Conservation (phyloP, 2,797 vertebrate genomes). For the Phoxinus dragarum region DNA sequence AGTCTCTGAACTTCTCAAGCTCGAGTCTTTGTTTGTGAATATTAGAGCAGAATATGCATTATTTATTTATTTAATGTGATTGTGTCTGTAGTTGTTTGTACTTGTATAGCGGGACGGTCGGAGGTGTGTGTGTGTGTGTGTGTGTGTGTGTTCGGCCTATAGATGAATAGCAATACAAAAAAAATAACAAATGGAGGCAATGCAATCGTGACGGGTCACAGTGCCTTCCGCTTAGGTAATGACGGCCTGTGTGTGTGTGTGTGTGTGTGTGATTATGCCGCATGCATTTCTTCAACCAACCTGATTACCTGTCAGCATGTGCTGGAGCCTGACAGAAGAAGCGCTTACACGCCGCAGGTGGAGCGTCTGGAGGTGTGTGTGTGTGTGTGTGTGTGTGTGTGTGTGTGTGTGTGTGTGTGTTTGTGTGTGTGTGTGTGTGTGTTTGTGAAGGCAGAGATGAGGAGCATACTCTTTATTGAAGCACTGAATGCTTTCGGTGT, state of each 20-base stretch:
- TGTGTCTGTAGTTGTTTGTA: conserved; percentile 39
- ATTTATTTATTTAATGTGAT: neutral
- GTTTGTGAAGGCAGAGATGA: conserved; percentile 49
- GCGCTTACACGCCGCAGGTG: conserved; percentile 42
- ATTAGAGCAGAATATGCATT: no score
- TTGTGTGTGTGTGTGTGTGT: no score
- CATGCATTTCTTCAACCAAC: conserved; percentile 71
- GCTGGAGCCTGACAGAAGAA: conserved; percentile 65
- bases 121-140: conserved; percentile 47
- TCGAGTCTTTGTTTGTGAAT: neutral
- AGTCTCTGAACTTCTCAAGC: no score
- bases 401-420: conserved; percentile 31
- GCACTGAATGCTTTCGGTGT: conserved; percentile 51
- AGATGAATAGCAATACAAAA: conserved; percentile 62
- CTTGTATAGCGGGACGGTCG: conserved; percentile 9
- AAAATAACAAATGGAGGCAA: conserved; percentile 68
- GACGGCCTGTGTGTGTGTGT: conserved; percentile 57
- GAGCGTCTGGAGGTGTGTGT: conserved; percentile 49
- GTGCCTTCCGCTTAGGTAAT: conserved; percentile 69
- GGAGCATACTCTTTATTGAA: conserved; percentile 57
- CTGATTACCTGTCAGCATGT: conserved; percentile 82
- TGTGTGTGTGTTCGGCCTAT: conserved; percentile 42
- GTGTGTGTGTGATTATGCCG: conserved; percentile 56
- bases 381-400: conserved; percentile 34
- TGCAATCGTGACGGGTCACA: conserved; percentile 65